A percentile compares a stretch with the other conserved stretches of the same genome.
phyloP scores from a whole-genome alignment of 2,113 vertebrate genomes.

The Salvelinus fontinalis region DNA sequence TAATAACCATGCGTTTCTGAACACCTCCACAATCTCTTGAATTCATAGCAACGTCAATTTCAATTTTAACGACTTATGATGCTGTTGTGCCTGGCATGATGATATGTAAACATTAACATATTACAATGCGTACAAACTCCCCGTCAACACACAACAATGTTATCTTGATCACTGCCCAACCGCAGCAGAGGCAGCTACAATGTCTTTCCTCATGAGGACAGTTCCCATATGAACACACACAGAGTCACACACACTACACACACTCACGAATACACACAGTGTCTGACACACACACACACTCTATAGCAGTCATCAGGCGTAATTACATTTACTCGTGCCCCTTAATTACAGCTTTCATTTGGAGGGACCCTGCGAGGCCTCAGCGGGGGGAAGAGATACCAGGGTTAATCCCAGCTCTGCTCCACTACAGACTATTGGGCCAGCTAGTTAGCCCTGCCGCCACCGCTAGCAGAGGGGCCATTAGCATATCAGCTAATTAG shows the following conservation, averaged over 20 bases:
- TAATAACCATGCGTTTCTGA: slow-evolving; percentile 10
- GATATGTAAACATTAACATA: background rate
- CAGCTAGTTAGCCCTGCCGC: slow-evolving; percentile 37
- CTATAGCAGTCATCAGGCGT: slow-evolving; percentile 30
- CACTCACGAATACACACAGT: background rate
- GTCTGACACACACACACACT: background rate
- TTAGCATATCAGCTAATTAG: slow-evolving; percentile 70
- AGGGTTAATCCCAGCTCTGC: slow-evolving; percentile 55
- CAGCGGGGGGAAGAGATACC: slow-evolving; percentile 35
- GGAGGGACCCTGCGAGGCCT: slow-evolving; percentile 24
- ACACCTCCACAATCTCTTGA: too few relatives aligned
- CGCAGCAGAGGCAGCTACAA: background rate
- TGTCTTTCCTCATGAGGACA: background rate
- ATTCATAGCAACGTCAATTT: background rate
- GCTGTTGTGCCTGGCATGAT: slow-evolving; percentile 16
- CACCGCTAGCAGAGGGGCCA: slow-evolving; percentile 26
- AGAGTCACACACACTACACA: too few relatives aligned
- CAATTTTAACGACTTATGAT: slow-evolving; percentile 9
- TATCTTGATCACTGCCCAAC: slow-evolving; percentile 13
- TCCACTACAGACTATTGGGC: slow-evolving; percentile 49
- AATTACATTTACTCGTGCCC: slow-evolving; percentile 62
- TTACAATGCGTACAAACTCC: background rate
- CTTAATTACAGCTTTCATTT: slow-evolving; percentile 70
- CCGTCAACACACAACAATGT: background rate
- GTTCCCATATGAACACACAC: background rate